Conservation (phyloP, 2,888 invertebrate species). For the Troides aeacus region DNA sequence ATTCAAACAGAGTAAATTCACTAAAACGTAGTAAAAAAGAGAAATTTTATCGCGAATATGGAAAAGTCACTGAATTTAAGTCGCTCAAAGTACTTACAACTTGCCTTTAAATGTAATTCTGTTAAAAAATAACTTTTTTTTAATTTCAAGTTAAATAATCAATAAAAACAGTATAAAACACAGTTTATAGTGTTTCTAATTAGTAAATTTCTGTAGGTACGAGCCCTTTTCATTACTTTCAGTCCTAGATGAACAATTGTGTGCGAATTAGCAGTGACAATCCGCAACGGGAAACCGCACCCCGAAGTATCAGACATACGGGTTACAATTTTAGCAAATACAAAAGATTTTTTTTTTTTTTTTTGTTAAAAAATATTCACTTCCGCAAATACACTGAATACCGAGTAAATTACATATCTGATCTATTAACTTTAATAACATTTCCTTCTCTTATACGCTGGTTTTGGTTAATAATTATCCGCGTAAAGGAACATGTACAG, state of each 20-base stretch:
- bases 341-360: not conserved
- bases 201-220: slow-evolving; percentile 49
- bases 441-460: no score
- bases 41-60: no score
- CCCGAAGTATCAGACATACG: slow-evolving; percentile 47
- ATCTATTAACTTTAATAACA: no score
- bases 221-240: slow-evolving; percentile 69
- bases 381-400: not conserved
- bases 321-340: slow-evolving; percentile 22
- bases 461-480: no score
- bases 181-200: not conserved
- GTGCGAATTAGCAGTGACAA: slow-evolving; percentile 75
- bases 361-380: not conserved
- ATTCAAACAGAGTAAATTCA: no score
- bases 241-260: slow-evolving; percentile 71
- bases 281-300: slow-evolving; percentile 55
- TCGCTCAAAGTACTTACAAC: not conserved
- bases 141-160: not conserved
- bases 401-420: not conserved
- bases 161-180: not conserved
- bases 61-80: not conserved
- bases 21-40: no score
- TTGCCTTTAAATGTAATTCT: not conserved
- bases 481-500: no score
- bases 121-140: not conserved